phyloP scores from a whole-genome alignment of 1,140 invertebrate genomes.

The Holcopasites calliopsidis region DNA sequence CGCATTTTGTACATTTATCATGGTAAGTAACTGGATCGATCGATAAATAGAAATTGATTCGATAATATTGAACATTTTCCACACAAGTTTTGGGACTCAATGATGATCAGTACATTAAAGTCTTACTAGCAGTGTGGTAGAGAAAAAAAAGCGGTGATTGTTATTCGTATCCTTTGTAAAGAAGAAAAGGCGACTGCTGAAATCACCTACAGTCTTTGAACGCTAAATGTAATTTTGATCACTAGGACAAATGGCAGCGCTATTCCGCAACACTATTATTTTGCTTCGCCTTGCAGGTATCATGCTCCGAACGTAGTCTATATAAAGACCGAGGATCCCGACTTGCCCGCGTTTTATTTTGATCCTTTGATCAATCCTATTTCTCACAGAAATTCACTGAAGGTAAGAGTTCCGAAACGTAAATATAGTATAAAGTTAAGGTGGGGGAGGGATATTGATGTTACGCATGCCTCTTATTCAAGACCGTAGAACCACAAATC shows the following conservation, averaged over 20 bases:
- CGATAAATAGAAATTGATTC: neutral
- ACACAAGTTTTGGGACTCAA: conserved; percentile 77
- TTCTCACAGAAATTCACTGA: conserved; percentile 95
- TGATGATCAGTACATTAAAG: conserved; percentile 37
- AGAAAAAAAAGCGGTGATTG: conserved; percentile 72
- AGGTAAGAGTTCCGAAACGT: conserved; percentile 75
- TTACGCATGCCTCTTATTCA: conserved; percentile 36
- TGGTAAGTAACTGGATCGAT: conserved; percentile 85
- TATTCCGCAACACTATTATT: neutral
- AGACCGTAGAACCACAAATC: conserved; percentile 90
- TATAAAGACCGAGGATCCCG: conserved; percentile 99
- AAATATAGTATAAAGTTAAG: neutral
- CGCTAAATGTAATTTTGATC: too few relatives aligned
- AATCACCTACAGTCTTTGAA: conserved; percentile 69
- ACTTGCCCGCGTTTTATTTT: conserved; percentile 99
- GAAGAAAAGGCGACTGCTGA: conserved; percentile 77
- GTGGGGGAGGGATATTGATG: neutral
- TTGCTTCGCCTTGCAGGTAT: conserved; percentile 86
- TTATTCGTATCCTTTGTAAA: conserved; percentile 78
- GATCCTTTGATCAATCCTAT: conserved; percentile 99
- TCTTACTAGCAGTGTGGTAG: conserved; percentile 80
- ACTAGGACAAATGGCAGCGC: too few relatives aligned
- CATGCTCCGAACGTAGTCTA: conserved; percentile 99
- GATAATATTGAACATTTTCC: conserved; percentile 52
- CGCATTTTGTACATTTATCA: conserved; percentile 96